Evolutionary conservation across 1,140 invertebrate genomes (phyloP).

Genomic region (Macrobrachium rosenbergii): DNA sequence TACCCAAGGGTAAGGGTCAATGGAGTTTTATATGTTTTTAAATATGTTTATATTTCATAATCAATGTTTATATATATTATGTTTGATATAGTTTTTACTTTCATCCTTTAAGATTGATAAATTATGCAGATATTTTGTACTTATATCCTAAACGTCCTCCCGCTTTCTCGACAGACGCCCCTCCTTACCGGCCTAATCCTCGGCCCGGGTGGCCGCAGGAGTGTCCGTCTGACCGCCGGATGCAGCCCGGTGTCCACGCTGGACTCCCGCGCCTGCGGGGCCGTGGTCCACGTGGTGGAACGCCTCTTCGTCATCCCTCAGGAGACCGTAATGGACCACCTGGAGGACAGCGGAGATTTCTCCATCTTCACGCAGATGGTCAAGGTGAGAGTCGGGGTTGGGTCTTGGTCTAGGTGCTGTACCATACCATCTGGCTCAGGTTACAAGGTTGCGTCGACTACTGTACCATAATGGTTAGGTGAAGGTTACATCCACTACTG

Average conservation of each 20-base stretch:
- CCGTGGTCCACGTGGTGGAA: slow-evolving; percentile 76
- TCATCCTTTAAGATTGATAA: no score
- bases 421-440: no score
- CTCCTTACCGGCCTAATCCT: slow-evolving; percentile 68
- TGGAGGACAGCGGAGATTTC: slow-evolving; percentile 71
- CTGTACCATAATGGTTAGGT: no score
- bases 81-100: no score
- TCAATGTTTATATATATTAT: no score
- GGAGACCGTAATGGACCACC: slow-evolving; percentile 70
- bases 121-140: no score
- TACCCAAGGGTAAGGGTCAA: slow-evolving; percentile 69
- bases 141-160: background rate
- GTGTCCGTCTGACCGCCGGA: slow-evolving; percentile 74
- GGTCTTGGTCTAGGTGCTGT: background rate
- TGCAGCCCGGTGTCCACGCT: slow-evolving; percentile 76
- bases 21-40: no score
- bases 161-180: slow-evolving; percentile 36
- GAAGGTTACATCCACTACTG: no score
- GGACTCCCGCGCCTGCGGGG: slow-evolving; percentile 77
- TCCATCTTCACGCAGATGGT: slow-evolving; percentile 71
- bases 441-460: no score
- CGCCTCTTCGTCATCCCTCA: slow-evolving; percentile 74
- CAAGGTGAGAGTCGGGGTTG: slow-evolving; percentile 62
- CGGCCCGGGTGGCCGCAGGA: slow-evolving; percentile 72
- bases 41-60: no score